Base-by-base conservation (phyloP, 2,888 invertebrate species). In the Melinopterus prodromus region DNA sequence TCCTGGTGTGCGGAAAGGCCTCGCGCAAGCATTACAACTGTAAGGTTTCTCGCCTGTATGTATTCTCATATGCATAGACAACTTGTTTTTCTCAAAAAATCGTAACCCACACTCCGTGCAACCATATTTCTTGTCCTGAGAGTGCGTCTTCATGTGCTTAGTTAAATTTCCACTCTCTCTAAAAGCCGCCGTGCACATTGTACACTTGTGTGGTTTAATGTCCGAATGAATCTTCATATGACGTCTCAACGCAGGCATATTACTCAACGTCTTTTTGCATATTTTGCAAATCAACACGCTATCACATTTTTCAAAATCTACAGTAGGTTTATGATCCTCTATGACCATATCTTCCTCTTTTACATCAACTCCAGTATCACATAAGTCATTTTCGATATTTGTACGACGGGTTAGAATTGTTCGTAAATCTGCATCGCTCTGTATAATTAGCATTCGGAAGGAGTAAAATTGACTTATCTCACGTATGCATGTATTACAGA, bases 31-130 rank as follows among this genome's bases (percentile, higher is more conserved):
- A 74, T 81, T 75, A 81, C 87, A 87, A 53, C 82, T 84, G 77
- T 84, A 85, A 6, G 85, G 86, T 80, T 85, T 85, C 78, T 87
- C 86, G 0, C 86, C 86, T 26, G 85, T 85, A 77, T 87, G 87
- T 37, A 84, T 85, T 72, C 85, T 81, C 53, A 53, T 53, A 53
- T 53, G 53, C 53, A 53, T 53, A 12, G 53, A 53, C 5, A 53
- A 53, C 5, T 53, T 53, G 53, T 53, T 53, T 12, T 53, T 53
- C 53, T 53, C 53, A 12, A 53, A 53, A 53, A 53, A 53, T 4
- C 53, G 53, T 53, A 53, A 53, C n/a, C 82, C 84, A 80, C 87
- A 87, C 12, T 84, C 77, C 70, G 82, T 84, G 80, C 87, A 87
- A 16, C 78, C 78, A 78, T 86, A 53, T 53, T 53, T 53, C 53